Evolutionary conservation across 1,140 invertebrate species (phyloP).

Genomic region (Acyrthosiphon pisum): DNA sequence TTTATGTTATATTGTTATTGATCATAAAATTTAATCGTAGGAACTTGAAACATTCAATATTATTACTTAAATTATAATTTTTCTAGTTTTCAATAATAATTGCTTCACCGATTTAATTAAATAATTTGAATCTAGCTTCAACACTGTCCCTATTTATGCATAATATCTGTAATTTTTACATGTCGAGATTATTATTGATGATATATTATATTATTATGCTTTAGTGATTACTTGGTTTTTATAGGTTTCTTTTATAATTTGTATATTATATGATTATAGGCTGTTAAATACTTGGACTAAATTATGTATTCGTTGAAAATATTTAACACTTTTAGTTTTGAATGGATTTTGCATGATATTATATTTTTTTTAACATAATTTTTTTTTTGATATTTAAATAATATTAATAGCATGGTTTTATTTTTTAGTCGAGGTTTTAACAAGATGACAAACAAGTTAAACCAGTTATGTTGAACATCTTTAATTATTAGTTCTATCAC

Average conservation of each 20-base stretch:
- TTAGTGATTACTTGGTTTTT: too few relatives aligned
- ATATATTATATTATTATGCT: too few relatives aligned
- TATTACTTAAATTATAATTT: too few relatives aligned
- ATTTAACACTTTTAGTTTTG: not conserved
- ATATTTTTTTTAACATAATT: not conserved
- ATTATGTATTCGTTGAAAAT: not conserved
- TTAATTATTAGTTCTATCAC: not conserved
- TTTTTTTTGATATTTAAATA: not conserved
- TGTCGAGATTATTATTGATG: too few relatives aligned
- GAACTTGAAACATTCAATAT: too few relatives aligned
- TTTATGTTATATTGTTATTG: too few relatives aligned
- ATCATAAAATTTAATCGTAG: too few relatives aligned
- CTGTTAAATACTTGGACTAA: not conserved
- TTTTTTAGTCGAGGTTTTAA: not conserved
- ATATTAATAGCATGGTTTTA: not conserved
- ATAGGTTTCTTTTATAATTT: not conserved
- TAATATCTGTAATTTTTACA: too few relatives aligned
- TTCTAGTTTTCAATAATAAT: too few relatives aligned
- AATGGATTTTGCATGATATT: not conserved
- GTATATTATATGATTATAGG: not conserved
- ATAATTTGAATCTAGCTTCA: too few relatives aligned
- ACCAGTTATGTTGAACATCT: slow-evolving; percentile 20
- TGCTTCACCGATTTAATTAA: too few relatives aligned
- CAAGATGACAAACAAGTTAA: not conserved
- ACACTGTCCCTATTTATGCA: too few relatives aligned